Evolutionary conservation across 2,797 vertebrate genomes (phyloP).

Genomic region (Mycteria americana): DNA sequence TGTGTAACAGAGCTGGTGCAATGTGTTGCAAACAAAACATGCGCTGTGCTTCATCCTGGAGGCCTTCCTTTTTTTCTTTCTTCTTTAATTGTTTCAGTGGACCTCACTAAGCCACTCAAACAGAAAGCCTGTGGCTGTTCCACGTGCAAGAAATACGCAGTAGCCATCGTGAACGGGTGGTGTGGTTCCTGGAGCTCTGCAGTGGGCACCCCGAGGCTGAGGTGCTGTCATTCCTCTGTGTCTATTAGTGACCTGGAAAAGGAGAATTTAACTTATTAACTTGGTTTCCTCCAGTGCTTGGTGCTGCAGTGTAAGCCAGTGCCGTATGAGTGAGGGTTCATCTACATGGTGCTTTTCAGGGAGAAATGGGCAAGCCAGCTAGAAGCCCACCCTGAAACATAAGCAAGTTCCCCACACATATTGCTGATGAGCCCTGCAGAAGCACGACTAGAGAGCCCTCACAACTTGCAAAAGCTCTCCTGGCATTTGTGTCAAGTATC

Average conservation of each 20-base stretch:
- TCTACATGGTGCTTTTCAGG: not conserved
- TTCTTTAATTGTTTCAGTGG: not conserved
- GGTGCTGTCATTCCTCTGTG: not conserved
- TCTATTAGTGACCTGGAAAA: not conserved
- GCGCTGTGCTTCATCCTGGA: not conserved
- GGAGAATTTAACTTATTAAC: not conserved
- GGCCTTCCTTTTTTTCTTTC: not conserved
- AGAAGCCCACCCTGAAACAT: not conserved
- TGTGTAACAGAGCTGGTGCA: not conserved
- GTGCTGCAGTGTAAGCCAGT: not conserved
- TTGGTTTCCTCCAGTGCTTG: not conserved
- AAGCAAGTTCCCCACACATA: not conserved
- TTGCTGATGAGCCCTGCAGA: not conserved
- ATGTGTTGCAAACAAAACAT: not conserved
- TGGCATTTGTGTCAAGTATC: not conserved
- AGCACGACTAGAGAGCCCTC: not conserved
- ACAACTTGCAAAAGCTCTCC: not conserved
- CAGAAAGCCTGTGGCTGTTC: not conserved
- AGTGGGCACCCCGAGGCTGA: fast-evolving
- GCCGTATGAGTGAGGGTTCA: not conserved
- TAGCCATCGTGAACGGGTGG: fast-evolving
- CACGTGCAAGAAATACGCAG: fast-evolving
- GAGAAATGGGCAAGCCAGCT: not conserved
- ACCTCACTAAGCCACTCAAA: not conserved
- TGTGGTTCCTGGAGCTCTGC: not conserved